phyloP scores from a whole-genome alignment of 2,113 vertebrate genomes.

The Mola mola region DNA sequence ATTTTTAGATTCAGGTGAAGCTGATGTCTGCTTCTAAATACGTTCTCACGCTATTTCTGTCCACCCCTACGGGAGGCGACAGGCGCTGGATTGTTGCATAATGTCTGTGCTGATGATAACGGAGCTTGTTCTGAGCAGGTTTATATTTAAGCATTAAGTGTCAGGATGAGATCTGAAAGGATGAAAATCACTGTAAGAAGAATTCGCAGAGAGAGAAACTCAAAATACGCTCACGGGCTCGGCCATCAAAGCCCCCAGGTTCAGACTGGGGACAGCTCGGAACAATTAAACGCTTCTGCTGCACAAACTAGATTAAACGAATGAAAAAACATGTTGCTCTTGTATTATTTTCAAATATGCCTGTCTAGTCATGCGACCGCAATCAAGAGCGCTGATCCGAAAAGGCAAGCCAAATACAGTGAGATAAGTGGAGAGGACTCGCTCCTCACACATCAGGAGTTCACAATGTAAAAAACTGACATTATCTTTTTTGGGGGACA shows the following conservation, averaged over 20 bases:
- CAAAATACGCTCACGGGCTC: slow-evolving; percentile 39
- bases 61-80: background rate
- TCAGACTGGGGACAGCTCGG: slow-evolving; percentile 22
- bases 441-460: slow-evolving; percentile 8
- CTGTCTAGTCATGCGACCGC: background rate
- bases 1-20: slow-evolving; percentile 67
- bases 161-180: slow-evolving; percentile 52
- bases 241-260: slow-evolving; percentile 31
- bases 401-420: slow-evolving; percentile 32
- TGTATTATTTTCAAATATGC: slow-evolving; percentile 36
- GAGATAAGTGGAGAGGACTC: background rate
- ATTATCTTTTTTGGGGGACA: too few relatives aligned
- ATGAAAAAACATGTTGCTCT: slow-evolving; percentile 18
- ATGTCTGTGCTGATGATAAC: slow-evolving; percentile 37
- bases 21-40: slow-evolving; percentile 57
- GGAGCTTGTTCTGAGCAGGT: slow-evolving; percentile 43
- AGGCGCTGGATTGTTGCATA: slow-evolving; percentile 49
- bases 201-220: slow-evolving; percentile 38
- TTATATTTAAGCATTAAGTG: slow-evolving; percentile 65
- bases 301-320: slow-evolving; percentile 15
- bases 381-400: slow-evolving; percentile 9
- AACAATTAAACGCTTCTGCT: slow-evolving; percentile 27
- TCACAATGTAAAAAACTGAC: background rate
- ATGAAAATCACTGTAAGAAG: slow-evolving; percentile 27
- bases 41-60: slow-evolving; percentile 57